Evolutionary conservation across 2,113 vertebrate species (phyloP), one percentile per base, ranked within the genome.

Genomic region (Theropithecus gelada): DNA sequence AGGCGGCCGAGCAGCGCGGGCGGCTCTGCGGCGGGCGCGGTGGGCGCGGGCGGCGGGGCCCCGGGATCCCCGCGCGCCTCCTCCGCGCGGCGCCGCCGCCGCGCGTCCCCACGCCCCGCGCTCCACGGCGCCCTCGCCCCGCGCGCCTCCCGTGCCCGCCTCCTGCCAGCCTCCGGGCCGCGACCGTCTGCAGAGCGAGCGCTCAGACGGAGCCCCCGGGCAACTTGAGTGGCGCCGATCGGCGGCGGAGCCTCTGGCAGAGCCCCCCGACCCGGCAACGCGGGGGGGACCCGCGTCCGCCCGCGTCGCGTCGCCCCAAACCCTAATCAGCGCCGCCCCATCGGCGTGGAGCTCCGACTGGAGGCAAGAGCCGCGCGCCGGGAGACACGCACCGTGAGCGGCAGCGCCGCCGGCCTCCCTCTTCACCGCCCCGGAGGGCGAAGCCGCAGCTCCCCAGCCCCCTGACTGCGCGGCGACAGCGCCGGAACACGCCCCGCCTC

Each of bases 41-140:
- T 97, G 97, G 97, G 97, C 97, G 94, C 96, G 95, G 97, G 96
- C 96, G 91, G 96, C 95, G 97, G 97, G 96, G 96, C 78, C 92
- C 93, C 97, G 96, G 98, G 94, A 98, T 98, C 97, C 97, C 97
- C 96, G 96, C 97, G 92, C 97, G 89, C 97, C 97, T 94, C 97
- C 97, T 95, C 79, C 45, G 94, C 96, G 94, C 97, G 66, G 96
- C 96, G 91, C 86, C 97, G 93, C 80, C 97, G 91, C 94, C 93
- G 92, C 97, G 93, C 97, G 94, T 95, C 95, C 97, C 81, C 95
- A 80, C 96, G 90, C 94, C 68, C 96, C 83, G 94, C 96, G 90
- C 96, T 91, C 89, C 93, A 64, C 95, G 38, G 96, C 93, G n/a
- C 97, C 95, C 93, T 97, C 92, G 64, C 96, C 97, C 95, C 57